Evolutionary conservation across 2,797 vertebrate genomes (phyloP).

Genomic region (Scleropages formosus): DNA sequence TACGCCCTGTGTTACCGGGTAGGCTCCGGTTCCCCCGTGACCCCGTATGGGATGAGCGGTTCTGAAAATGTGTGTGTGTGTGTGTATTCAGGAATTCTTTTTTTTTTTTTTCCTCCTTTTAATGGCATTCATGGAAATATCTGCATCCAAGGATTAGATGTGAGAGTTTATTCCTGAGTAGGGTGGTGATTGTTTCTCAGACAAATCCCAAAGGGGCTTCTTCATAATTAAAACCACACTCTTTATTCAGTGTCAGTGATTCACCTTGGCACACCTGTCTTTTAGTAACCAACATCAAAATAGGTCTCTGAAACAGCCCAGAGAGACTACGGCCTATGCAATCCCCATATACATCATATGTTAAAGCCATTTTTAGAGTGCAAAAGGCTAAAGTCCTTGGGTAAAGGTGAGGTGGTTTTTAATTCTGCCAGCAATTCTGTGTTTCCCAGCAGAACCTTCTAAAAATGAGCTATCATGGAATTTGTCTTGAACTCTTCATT

Average conservation of each 20-base stretch:
- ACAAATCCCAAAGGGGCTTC: background rate
- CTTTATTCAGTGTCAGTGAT: constrained; percentile 40
- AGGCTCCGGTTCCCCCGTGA: no score
- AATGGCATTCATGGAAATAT: background rate
- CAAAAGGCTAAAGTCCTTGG: constrained; percentile 29
- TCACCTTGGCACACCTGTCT: constrained; percentile 22
- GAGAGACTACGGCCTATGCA: background rate
- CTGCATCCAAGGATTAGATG: background rate
- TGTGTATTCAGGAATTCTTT: no score
- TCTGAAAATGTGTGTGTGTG: no score
- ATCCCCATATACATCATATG: constrained; percentile 31
- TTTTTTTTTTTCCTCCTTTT: background rate
- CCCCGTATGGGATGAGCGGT: no score
- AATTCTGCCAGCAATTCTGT: constrained; percentile 35
- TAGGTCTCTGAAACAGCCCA: constrained; percentile 20
- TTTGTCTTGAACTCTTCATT: background rate
- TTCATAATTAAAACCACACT: constrained; percentile 42
- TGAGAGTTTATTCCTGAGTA: background rate
- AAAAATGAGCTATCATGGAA: background rate
- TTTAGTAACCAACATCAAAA: constrained; percentile 36
- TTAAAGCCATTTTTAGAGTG: constrained; percentile 39
- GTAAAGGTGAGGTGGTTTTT: constrained; percentile 32
- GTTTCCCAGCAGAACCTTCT: background rate
- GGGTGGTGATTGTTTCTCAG: constrained; percentile 11
- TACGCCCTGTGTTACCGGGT: no score